Evolutionary conservation across 2,888 invertebrate species (phyloP).

Genomic region (Watsonalla cultraria): DNA sequence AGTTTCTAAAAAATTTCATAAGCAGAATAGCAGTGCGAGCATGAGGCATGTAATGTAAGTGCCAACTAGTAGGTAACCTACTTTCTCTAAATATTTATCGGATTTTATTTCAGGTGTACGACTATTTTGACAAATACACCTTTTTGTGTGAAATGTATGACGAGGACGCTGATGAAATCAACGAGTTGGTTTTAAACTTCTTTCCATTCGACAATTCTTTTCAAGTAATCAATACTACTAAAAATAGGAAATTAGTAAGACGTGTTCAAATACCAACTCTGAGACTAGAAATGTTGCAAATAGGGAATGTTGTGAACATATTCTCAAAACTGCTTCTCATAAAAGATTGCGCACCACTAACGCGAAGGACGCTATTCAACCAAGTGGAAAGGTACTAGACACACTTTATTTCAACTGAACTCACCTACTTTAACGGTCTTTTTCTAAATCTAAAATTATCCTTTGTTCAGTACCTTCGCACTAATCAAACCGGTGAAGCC

Average conservation of each 20-base stretch:
- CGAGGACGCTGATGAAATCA: conserved; percentile 82
- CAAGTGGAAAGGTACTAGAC: conserved; percentile 80
- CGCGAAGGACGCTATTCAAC: conserved; percentile 79
- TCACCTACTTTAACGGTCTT: neutral
- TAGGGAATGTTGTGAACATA: conserved; percentile 85
- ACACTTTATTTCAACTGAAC: neutral
- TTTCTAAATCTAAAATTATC: neutral
- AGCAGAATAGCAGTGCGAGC: too few relatives aligned
- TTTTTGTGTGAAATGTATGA: conserved; percentile 93
- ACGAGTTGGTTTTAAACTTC: conserved; percentile 85
- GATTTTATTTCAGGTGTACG: conserved; percentile 50
- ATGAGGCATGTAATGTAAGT: too few relatives aligned
- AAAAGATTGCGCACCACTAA: conserved; percentile 83
- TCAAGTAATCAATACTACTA: conserved; percentile 84
- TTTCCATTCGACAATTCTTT: conserved; percentile 88
- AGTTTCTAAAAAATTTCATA: too few relatives aligned
- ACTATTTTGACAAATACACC: conserved; percentile 75
- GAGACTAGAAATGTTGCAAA: conserved; percentile 82
- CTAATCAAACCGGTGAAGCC: conserved; percentile 87
- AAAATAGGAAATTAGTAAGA: conserved; percentile 79
- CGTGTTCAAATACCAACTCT: conserved; percentile 82
- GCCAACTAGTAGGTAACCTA: too few relatives aligned
- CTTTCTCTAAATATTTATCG: neutral
- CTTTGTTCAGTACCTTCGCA: conserved; percentile 82
- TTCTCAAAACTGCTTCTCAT: conserved; percentile 86